Base-by-base conservation (phyloP, 2,888 invertebrate species). In the Liposcelis brunnea region DNA sequence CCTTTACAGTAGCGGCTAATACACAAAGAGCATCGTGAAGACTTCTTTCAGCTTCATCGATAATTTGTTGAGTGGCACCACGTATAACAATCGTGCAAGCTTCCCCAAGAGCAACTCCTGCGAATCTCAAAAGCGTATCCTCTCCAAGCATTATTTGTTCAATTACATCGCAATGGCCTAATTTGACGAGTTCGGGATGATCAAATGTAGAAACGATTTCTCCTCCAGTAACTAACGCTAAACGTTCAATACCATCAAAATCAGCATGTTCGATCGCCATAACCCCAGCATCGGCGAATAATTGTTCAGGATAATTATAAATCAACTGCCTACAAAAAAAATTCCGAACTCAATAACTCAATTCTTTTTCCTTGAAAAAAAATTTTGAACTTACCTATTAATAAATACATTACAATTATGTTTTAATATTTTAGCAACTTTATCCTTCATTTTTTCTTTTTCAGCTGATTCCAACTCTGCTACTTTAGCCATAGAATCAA, bases 221-320 rank as follows among this genome's bases (percentile, higher is more conserved):
- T 48, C 93, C 97, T 45, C 93, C 97, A 50, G 95, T 91, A 11
- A 98, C 98, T 18, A 97, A 73, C 19, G 97, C 95, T 48, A 99
- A 69, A 49, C 97, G 75, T 63, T 99, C 97, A 56, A 99, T 94
- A 44, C 98, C 98, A 63, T 98, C 97, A 61, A 99, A 99, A 63
- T 99, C 98, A 2, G 98, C 98, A 62, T 99, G 98, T 60, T 99
- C 98, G 54, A 99, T 98, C 1, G 98, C 95, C 97, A 98, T 98
- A 7, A 97, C 77, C 42, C 89, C 86, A 37, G 91, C 89, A 68
- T 99, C 98, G 33, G 97, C 93, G 64, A 99, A 99, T 55, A 99
- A 66, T 65, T 99, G 98, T 64, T 99, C 98, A 0, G 98, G 98
- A 63, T 99, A 98, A 66, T 99, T 99, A 71, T 99, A 99, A 64